Base-by-base conservation (phyloP, 92 coral and sea anemone species). In the Porites cylindrica region DNA sequence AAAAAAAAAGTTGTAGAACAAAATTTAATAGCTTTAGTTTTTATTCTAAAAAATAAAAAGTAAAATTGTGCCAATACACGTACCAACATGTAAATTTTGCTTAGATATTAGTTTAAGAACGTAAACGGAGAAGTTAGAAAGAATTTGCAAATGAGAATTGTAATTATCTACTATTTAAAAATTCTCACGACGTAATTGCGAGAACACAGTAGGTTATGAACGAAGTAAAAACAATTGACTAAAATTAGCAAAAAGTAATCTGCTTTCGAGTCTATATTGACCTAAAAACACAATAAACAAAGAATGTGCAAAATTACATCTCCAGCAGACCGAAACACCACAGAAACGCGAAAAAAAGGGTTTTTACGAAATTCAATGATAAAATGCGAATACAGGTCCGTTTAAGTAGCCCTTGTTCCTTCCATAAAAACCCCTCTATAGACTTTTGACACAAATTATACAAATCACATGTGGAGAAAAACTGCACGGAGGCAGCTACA, bases 11-110 rank as follows among this genome's bases (percentile, higher is more conserved):
- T 26, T 26, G 11, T 54, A 7, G 3, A 9, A 9, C 3, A 51
- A 69, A 70, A 54, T 26, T n/a, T 54, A 10, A 7, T 17, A 18
- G 16, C 21, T 73, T 19, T 8, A 51, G 32, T 10, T 51, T n/a
- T 10, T 51, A 56, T 69, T 69, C 4, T 2, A 59, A 26, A 43
- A 51, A 59, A 59, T 54, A 60, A 17, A 77, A 24, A 59, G 19
- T 81, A 77, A 81, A 76, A 77, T 69, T 76, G 59, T 10, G 2
- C 67, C 19, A 70, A 81, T 69, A 81, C 85, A 17, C 14, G 14
- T 8, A 77, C 69, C 11, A 56, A 56, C 17, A 56, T 11, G 81
- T 26, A 77, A 77, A 77, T 60, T 18, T 6, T 43, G 69, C 73
- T 67, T 80, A 23, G 66, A 81, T 53, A 54, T 61, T 67, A 26